These are phyloP conservation scores for Resseliella maxima DNA, from an alignment of 2,888 invertebrate genomes.

Conservation along the genomic window DNA sequence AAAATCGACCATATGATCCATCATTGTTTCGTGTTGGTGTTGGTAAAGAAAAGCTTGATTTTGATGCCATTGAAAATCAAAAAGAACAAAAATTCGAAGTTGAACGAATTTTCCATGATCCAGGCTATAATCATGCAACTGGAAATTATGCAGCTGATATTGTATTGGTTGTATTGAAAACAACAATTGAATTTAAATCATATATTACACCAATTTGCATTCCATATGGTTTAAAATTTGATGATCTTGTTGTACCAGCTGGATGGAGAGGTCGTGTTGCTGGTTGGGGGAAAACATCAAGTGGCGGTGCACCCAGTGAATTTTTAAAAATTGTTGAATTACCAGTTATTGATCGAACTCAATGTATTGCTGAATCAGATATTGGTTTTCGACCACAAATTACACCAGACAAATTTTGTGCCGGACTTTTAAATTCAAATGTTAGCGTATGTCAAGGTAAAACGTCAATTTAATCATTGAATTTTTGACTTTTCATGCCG, in stretches of 20 bases:
- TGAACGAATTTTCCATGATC: conserved; percentile 58
- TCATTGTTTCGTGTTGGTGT: conserved; percentile 56
- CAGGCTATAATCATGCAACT: conserved; percentile 30
- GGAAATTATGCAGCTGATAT: conserved; percentile 63
- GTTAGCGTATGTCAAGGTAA: conserved; percentile 49
- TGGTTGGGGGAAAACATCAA: background rate
- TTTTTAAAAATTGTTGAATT: conserved; percentile 59
- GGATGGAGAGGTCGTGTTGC: conserved; percentile 21
- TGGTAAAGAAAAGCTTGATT: conserved; percentile 58
- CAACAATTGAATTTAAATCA: conserved; percentile 62
- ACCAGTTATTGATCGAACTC: conserved; percentile 58
- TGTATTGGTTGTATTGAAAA: conserved; percentile 63
- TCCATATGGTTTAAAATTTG: conserved; percentile 60
- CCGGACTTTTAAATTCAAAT: conserved; percentile 59
- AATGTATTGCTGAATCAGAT: conserved; percentile 60
- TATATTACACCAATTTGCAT: conserved; percentile 65
- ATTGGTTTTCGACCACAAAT: conserved; percentile 59
- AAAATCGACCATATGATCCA: background rate
- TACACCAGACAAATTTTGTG: conserved; percentile 64
- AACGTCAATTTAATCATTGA: background rate
- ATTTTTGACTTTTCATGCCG: no score
- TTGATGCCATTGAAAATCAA: conserved; percentile 57
- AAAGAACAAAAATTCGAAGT: conserved; percentile 59
- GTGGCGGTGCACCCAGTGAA: conserved; percentile 57
- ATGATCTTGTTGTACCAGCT: conserved; percentile 57